Evolutionary conservation across 92 coral and sea anemone species (phyloP).

Genomic region (Porites rus): DNA sequence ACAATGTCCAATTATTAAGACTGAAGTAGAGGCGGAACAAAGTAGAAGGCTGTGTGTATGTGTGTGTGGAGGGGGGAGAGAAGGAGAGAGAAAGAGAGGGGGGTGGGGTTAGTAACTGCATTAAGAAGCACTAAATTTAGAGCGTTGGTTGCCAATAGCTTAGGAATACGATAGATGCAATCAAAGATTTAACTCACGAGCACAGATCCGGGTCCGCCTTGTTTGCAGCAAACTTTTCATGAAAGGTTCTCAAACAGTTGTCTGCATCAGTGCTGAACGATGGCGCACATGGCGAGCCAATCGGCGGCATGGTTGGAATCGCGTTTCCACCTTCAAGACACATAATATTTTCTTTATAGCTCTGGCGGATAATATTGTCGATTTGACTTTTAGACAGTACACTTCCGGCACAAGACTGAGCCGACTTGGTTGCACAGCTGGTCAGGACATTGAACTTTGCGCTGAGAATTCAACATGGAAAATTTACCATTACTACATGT

Average conservation of each 20-base stretch:
- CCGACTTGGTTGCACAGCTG: not conserved
- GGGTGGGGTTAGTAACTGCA: too few species aligned
- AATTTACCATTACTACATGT: too few species aligned
- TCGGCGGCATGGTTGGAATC: not conserved
- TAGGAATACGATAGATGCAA: too few species aligned
- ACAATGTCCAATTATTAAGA: too few species aligned
- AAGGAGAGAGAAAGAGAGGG: too few species aligned
- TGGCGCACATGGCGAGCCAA: not conserved
- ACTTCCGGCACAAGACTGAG: not conserved
- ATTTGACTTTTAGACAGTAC: not conserved
- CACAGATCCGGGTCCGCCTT: conserved; percentile 12
- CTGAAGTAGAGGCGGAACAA: too few species aligned
- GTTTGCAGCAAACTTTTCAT: not conserved
- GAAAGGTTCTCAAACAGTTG: not conserved
- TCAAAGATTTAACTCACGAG: not conserved
- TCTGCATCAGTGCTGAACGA: not conserved
- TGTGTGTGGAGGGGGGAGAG: too few species aligned
- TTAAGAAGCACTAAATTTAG: too few species aligned
- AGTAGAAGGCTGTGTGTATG: too few species aligned
- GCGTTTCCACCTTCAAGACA: not conserved
- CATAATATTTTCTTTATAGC: not conserved
- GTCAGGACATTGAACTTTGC: not conserved
- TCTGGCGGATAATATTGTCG: not conserved
- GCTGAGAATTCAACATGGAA: not conserved
- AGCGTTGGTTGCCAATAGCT: too few species aligned